Conservation (phyloP, 2,113 vertebrate species). For the Grantiella picta region DNA sequence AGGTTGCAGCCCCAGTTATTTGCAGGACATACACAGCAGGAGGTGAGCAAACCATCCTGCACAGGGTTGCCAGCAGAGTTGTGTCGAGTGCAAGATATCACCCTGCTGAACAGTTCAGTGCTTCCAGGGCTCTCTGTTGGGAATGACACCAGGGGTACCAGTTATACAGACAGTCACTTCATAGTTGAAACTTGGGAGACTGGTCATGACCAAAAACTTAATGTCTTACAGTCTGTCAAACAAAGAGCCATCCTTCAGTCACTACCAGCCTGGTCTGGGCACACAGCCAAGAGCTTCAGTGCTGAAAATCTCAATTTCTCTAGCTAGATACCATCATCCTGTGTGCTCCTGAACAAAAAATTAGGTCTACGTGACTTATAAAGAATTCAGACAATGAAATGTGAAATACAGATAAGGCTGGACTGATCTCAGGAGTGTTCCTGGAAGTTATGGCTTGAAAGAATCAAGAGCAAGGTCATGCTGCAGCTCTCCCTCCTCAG, state of each 20-base stretch:
- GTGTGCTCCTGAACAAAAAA: neutral
- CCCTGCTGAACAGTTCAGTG: neutral
- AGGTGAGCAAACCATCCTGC: neutral
- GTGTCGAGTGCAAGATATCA: neutral
- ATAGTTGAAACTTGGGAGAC: neutral
- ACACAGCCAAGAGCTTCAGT: neutral
- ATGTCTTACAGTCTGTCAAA: neutral
- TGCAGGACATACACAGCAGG: neutral
- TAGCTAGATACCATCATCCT: neutral
- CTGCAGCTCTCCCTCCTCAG: neutral
- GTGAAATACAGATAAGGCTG: neutral
- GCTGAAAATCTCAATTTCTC: neutral
- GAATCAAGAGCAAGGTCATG: neutral
- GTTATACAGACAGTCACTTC: neutral
- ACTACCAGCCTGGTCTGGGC: neutral
- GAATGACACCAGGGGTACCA: neutral
- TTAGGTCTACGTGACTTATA: neutral
- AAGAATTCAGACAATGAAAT: neutral
- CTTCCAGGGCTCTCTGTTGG: neutral
- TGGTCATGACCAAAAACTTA: neutral
- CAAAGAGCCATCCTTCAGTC: neutral
- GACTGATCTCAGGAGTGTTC: neutral
- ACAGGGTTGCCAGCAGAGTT: accelerated
- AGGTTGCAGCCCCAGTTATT: neutral
- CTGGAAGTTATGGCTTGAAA: neutral